These are phyloP conservation scores for Nemopilema nomurai DNA, from an alignment of 30 jellyfish, hydroid and myxozoan genomes.

Conservation along the genomic window DNA sequence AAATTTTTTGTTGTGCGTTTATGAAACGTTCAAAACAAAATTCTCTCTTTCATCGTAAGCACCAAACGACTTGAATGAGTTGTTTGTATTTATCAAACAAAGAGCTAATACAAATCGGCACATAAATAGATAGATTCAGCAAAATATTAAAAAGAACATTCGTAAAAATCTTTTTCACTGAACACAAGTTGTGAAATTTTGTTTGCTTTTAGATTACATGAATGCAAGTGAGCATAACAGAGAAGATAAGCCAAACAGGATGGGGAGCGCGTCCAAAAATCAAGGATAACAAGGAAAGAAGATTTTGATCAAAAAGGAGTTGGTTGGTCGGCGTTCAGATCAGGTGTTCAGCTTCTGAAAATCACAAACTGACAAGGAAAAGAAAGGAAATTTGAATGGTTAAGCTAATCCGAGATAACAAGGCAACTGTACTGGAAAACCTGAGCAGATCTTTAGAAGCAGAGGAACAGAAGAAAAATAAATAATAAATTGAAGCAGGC, in stretches of 20 bases:
- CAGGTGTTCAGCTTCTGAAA: not conserved
- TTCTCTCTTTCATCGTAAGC: not conserved
- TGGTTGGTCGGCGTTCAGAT: not conserved
- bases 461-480: no score
- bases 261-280: not conserved
- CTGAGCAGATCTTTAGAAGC: no score
- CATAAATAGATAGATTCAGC: not conserved
- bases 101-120: not conserved
- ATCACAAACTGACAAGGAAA: not conserved
- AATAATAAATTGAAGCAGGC: no score
- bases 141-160: not conserved
- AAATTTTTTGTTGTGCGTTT: not conserved
- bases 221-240: not conserved
- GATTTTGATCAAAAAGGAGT: not conserved
- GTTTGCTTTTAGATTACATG: constrained; percentile 6
- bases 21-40: not conserved
- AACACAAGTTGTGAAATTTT: not conserved
- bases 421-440: no score
- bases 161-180: not conserved
- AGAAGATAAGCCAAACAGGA: not conserved
- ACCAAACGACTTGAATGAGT: not conserved
- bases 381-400: not conserved
- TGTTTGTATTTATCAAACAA: not conserved
- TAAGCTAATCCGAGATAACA: not conserved
- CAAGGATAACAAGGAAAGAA: not conserved